Conservation (phyloP, 2,797 vertebrate genomes). For the Alfaro cultratus region DNA sequence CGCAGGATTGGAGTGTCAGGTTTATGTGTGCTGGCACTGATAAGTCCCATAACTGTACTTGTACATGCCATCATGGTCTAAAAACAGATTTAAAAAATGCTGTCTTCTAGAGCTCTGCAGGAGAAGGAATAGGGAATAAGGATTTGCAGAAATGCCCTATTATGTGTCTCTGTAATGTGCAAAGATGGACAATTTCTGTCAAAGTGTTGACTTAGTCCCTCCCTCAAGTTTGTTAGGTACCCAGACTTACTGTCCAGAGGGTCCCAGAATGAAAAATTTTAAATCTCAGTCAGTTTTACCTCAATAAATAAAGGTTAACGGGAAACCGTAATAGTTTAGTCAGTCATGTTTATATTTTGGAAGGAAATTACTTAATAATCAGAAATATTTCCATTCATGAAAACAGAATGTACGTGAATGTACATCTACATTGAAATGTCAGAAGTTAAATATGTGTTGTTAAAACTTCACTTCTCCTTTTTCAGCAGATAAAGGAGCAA, state of each 20-base stretch:
- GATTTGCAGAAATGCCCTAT: constrained; percentile 36
- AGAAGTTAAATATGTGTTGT: not conserved
- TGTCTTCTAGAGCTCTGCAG: constrained; percentile 32
- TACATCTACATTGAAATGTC: not conserved
- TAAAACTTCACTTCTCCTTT: not conserved
- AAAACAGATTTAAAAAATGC: constrained; percentile 53
- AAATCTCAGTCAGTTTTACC: not conserved
- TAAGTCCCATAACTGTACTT: constrained; percentile 55
- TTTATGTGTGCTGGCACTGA: constrained; percentile 36
- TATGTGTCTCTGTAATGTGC: constrained; percentile 29
- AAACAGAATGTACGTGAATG: not conserved
- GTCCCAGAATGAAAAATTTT: not conserved
- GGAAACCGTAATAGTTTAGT: not conserved
- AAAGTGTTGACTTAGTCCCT: not conserved
- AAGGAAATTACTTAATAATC: not conserved
- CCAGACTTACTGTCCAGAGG: not conserved
- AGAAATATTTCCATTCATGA: not conserved
- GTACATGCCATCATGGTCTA: constrained; percentile 48
- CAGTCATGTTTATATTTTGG: not conserved
- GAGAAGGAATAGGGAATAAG: constrained; percentile 40
- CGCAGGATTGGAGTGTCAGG: constrained; percentile 43
- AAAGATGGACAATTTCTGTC: constrained; percentile 30
- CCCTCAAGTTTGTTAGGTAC: not conserved
- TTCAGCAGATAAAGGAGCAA: no score
- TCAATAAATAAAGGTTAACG: not conserved